A percentile compares a stretch with the other conserved stretches of the same genome.
Conservation (phyloP, 2,113 vertebrate species). For the Pangasianodon gigas region DNA sequence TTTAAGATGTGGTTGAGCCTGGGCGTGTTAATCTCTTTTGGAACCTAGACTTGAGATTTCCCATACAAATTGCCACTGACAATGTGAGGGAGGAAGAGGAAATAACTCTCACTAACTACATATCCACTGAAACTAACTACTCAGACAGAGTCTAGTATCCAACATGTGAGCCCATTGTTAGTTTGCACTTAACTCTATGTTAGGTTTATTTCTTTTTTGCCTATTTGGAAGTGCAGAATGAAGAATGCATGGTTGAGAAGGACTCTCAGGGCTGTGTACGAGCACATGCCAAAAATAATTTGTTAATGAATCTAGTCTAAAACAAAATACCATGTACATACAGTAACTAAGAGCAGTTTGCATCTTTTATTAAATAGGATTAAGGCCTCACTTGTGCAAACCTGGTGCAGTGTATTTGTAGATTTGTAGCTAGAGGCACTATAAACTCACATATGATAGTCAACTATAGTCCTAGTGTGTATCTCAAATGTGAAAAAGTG, state of each 20-base stretch:
- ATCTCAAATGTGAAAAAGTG: neutral
- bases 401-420: neutral
- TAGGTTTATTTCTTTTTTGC: neutral
- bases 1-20: constrained; percentile 67
- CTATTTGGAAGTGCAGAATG: neutral
- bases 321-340: neutral
- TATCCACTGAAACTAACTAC: constrained; percentile 46
- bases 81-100: constrained; percentile 58
- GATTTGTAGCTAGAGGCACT: neutral
- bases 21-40: constrained; percentile 66
- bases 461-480: neutral
- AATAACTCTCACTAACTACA: constrained; percentile 61
- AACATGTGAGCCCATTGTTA: neutral
- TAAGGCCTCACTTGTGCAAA: neutral
- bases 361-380: neutral
- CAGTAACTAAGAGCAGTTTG: neutral
- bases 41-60: constrained; percentile 64
- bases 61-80: constrained; percentile 74
- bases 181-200: neutral
- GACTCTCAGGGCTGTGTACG: neutral
- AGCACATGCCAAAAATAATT: neutral
- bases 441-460: neutral
- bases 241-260: neutral
- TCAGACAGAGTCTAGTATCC: constrained; percentile 42
- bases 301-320: neutral